phyloP scores from a whole-genome alignment of 2,797 vertebrate genomes.

The Scarus forsteni region DNA sequence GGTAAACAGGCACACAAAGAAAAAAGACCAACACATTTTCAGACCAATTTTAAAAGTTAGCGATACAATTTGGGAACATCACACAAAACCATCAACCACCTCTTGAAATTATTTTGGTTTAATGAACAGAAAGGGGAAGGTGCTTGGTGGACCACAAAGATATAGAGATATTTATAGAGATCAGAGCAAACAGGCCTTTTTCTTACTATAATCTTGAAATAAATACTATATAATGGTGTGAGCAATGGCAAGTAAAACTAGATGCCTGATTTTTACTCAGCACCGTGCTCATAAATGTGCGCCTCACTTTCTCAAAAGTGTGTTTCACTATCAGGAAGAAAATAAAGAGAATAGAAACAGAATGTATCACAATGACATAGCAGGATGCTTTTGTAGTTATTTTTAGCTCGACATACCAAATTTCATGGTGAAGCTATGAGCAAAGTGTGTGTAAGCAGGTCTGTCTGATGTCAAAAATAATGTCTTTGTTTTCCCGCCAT shows the following conservation, averaged over 20 bases:
- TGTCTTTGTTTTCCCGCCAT: neutral
- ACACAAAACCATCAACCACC: slow-evolving; percentile 13
- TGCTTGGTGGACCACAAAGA: no score
- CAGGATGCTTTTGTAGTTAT: neutral
- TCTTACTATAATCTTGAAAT: no score
- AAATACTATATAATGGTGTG: no score
- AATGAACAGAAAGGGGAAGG: no score
- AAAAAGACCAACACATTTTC: no score
- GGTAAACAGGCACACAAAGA: no score
- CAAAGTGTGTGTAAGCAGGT: neutral
- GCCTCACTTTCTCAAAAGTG: neutral
- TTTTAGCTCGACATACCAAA: neutral
- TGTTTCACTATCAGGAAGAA: slow-evolving; percentile 28
- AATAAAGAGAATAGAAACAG: slow-evolving; percentile 7
- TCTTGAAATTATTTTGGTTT: no score
- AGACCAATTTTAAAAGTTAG: no score
- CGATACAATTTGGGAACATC: neutral
- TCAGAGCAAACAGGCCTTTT: no score
- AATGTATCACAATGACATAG: slow-evolving; percentile 15
- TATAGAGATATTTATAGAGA: no score
- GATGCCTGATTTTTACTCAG: neutral
- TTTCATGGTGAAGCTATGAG: neutral
- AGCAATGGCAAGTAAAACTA: neutral
- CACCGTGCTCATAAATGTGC: neutral
- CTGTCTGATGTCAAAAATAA: slow-evolving; percentile 6